Evolutionary conservation across 2,797 vertebrate species (phyloP).

Genomic region (Gorsachius magnificus): DNA sequence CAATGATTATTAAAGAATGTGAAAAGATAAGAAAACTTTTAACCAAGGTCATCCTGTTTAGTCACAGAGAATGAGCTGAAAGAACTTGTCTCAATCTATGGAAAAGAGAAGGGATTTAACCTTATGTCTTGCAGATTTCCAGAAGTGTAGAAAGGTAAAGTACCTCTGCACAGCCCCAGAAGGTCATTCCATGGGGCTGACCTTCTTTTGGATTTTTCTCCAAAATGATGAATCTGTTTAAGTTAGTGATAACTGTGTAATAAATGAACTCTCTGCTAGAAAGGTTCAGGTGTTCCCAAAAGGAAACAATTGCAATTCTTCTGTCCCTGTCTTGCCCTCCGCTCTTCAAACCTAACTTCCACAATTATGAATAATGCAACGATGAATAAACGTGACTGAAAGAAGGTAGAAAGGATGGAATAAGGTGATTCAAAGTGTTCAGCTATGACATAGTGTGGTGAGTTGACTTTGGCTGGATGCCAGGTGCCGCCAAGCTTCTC

Average conservation of each 20-base stretch:
- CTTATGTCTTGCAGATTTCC: not conserved
- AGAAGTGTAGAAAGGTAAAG: not conserved
- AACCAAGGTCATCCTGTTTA: not conserved
- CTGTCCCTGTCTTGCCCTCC: not conserved
- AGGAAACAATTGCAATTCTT: not conserved
- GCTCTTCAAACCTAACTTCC: not conserved
- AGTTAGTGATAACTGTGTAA: not conserved
- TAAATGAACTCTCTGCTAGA: not conserved
- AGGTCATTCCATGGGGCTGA: not conserved
- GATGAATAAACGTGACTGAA: not conserved
- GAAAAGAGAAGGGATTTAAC: not conserved
- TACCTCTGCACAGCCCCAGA: not conserved
- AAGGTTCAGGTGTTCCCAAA: not conserved
- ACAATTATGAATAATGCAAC: not conserved
- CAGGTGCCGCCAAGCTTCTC: too few species aligned
- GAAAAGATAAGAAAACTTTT: not conserved
- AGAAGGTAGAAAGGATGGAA: not conserved
- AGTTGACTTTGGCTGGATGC: too few species aligned
- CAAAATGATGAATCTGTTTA: not conserved
- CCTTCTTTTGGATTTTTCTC: not conserved
- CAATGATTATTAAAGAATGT: not conserved
- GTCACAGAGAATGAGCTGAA: not conserved
- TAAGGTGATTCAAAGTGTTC: not conserved
- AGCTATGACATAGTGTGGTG: not conserved
- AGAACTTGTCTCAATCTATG: not conserved